phyloP scores from a whole-genome alignment of 2,113 vertebrate species.

The Bubalus kerabau region DNA sequence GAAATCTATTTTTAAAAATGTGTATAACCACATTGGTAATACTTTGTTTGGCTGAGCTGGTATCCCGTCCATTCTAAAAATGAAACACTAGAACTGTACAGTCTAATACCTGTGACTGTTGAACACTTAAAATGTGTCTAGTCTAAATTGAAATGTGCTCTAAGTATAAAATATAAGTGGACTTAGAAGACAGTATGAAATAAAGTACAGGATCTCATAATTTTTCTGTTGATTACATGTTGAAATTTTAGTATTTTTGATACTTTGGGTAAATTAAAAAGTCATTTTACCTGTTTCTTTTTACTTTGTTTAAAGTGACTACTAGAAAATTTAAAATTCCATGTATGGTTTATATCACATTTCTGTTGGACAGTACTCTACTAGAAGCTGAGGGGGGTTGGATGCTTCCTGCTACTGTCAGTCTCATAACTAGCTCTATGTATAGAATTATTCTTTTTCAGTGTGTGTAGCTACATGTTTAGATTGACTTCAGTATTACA shows the following conservation, averaged over 20 bases:
- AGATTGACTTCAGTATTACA: background rate
- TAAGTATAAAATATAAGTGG: background rate
- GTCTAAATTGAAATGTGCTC: background rate
- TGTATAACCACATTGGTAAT: background rate
- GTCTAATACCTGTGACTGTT: background rate
- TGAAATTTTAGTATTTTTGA: conserved; percentile 17
- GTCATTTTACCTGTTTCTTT: background rate
- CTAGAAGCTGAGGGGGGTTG: background rate
- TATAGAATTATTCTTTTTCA: background rate
- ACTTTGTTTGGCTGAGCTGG: background rate
- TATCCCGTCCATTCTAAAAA: background rate
- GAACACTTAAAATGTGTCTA: background rate
- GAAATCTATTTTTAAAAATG: background rate
- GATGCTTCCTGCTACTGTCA: background rate
- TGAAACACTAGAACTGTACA: background rate
- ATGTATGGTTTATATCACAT: background rate
- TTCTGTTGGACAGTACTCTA: background rate
- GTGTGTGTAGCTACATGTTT: background rate
- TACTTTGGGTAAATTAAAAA: background rate
- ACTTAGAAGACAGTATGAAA: background rate
- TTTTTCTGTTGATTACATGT: background rate
- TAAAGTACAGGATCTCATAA: background rate
- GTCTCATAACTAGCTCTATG: background rate
- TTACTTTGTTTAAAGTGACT: background rate
- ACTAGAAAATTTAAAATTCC: background rate